These are phyloP conservation scores for Oreochromis aureus DNA, from an alignment of 2,113 vertebrate species.

Conservation along the genomic window DNA sequence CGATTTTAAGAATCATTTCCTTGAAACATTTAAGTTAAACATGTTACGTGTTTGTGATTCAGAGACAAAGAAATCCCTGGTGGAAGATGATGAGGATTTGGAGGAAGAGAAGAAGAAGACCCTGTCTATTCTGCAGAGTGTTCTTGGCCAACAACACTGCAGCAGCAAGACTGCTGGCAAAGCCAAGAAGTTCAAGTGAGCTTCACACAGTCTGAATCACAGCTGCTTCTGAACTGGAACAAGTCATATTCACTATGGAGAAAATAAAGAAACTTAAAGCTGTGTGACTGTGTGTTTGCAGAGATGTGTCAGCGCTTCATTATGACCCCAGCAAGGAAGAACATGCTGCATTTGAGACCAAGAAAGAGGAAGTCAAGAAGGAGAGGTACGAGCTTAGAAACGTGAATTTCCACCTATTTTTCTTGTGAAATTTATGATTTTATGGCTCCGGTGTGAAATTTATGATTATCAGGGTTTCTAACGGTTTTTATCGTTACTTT, in stretches of 20 bases:
- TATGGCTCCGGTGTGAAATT: background rate
- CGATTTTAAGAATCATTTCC: background rate
- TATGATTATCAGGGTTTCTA: background rate
- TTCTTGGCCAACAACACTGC: conserved; percentile 69
- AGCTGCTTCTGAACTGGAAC: background rate
- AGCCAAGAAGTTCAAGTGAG: conserved; percentile 83
- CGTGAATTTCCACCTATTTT: background rate
- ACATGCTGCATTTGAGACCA: conserved; percentile 83
- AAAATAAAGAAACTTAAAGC: background rate
- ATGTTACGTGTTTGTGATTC: background rate
- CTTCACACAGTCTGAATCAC: background rate
- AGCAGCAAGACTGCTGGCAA: conserved; percentile 55
- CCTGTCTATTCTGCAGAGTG: conserved; percentile 79
- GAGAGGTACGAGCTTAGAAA: conserved; percentile 74
- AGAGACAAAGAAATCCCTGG: conserved; percentile 45
- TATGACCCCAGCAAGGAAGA: conserved; percentile 90
- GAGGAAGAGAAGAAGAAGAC: conserved; percentile 83
- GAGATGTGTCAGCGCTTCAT: conserved; percentile 83
- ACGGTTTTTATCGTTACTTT: background rate
- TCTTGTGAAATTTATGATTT: background rate
- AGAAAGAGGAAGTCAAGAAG: conserved; percentile 61
- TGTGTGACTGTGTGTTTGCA: conserved; percentile 43
- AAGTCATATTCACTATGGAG: background rate
- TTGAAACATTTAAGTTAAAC: background rate
- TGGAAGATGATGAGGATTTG: conserved; percentile 49